Evolutionary conservation across 2,797 vertebrate species (phyloP), one percentile per base, ranked within the genome.

Genomic region (Rhodeus uyekii): DNA sequence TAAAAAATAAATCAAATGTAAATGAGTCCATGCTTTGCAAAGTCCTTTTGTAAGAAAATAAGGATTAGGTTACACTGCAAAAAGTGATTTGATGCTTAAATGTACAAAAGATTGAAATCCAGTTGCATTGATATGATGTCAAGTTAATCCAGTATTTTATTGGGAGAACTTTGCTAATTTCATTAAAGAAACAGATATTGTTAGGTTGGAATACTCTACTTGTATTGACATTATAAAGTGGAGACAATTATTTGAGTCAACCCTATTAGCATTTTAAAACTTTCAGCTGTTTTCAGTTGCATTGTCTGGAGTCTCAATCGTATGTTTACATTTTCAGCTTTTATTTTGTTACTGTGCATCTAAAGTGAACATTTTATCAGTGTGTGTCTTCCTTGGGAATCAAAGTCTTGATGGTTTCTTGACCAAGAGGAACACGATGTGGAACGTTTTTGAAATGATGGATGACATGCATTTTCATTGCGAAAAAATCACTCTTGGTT

Each of bases 1-100:
- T 84, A 77, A 90, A n/a, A 91, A 91, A 90, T 81, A 90, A 92
- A 78, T 61, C 36, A 92, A 89, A 88, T 91, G 91, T 90, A 89
- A 88, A 91, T 89, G 85, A 85, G 72, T 94, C 90, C 91, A 92
- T 93, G 92, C 91, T 85, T 65, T 83, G 86, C 83, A 42, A 74
- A 81, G 85, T 71, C 81, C 81, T 86, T 76, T 46, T 79, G 76
- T 78, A 82, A 84, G 29, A 78, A 88, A 83, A 78, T 50, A 78
- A 58, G 76, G 34, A 76, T 71, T 60, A 24, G 19, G 24, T 61
- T 46, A 72, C 67, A 72, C 55, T 80, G 67, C 55, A 79, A 80
- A 80, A 80, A 78, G 82, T 88, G 86, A 77, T 61, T 19, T 12
- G 22, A 82, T 83, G 75, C 82, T 73, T 81, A 86, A 64, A 81